A percentile compares a stretch with the other conserved stretches of the same genome.
Conservation (phyloP, 1,140 invertebrate genomes). For the Leptinotarsa lineolata region DNA sequence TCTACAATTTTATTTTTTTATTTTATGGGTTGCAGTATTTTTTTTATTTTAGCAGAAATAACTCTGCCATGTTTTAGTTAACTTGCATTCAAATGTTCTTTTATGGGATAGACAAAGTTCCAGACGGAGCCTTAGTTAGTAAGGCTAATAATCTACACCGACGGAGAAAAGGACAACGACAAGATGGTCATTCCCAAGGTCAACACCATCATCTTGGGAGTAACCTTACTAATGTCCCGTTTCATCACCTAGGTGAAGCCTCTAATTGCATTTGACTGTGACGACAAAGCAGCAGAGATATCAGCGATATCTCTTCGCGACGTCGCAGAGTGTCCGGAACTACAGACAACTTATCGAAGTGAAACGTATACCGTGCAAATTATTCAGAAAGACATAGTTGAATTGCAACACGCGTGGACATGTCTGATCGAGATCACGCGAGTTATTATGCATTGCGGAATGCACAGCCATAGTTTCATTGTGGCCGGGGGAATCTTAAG, state of each 20-base stretch:
- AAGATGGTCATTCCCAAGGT: neutral
- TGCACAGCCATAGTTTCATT: constrained; percentile 26
- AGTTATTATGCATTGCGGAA: constrained; percentile 30
- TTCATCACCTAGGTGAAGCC: neutral
- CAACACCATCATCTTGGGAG: too few relatives aligned
- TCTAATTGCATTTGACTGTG: neutral
- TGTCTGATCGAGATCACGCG: constrained; percentile 29
- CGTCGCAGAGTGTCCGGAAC: neutral
- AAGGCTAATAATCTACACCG: neutral
- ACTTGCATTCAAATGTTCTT: neutral
- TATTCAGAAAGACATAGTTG: neutral
- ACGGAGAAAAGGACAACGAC: neutral
- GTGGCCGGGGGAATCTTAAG: constrained; percentile 1
- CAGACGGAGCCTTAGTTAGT: neutral
- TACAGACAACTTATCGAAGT: neutral
- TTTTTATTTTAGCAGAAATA: too few relatives aligned
- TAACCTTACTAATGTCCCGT: neutral
- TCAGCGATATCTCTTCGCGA: neutral
- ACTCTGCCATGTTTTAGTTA: too few relatives aligned
- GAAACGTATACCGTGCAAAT: neutral
- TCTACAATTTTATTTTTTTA: too few relatives aligned
- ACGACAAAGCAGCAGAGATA: neutral
- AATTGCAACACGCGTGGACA: constrained; percentile 20
- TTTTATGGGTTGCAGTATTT: too few relatives aligned
- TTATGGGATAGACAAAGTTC: neutral